Evolutionary conservation across 2,888 invertebrate genomes (phyloP), one percentile per base, ranked within the genome.

Genomic region (Netelia melanura): DNA sequence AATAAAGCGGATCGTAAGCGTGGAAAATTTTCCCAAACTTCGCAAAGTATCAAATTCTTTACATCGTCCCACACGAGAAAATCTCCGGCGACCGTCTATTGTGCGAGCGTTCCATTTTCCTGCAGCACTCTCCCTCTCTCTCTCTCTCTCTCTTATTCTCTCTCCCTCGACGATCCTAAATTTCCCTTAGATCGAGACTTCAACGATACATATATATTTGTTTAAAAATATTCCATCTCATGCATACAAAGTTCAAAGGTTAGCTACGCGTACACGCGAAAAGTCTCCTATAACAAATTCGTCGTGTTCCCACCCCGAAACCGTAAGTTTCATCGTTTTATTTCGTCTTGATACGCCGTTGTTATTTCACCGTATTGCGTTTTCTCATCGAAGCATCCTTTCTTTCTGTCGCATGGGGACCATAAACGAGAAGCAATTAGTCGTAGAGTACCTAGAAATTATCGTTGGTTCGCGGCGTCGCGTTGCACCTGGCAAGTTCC

Each of bases 1-100:
- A 77, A 81, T 67, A 48, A 56, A 62, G 38, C 14, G 52, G 61
- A 72, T 68, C 58, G 67, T 79, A 14, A 11, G 44, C 8, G 21
- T 52, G 11, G 1, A 44, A 67, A 52, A 48, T 25, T 44, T 30
- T 70, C 21, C 14, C 17, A 61, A 10, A 61, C 44, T 78, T 61
- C 9, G 68, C 3, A 68, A 52, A 30, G 56, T 14, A 38, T 10
- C 1, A 3, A 58, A 52, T 25, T 43, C 1, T 23, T 67, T 58
- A 54, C 44, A n/a, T 11, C 21, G 43, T n/a, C 44, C 6, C 14
- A 30, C 14, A 8, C 23, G 25, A 30, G 52, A n/a, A 17, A 52
- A 68, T 6, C 48, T 44, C 61, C 38, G 58, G 38, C 14, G 48
- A 9, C 3, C 2, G 9, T 48, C 14, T 48, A 9, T 48, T 48